These are phyloP conservation scores for Trichoplusia ni DNA, from an alignment of 1,140 invertebrate species.

Conservation along the genomic window DNA sequence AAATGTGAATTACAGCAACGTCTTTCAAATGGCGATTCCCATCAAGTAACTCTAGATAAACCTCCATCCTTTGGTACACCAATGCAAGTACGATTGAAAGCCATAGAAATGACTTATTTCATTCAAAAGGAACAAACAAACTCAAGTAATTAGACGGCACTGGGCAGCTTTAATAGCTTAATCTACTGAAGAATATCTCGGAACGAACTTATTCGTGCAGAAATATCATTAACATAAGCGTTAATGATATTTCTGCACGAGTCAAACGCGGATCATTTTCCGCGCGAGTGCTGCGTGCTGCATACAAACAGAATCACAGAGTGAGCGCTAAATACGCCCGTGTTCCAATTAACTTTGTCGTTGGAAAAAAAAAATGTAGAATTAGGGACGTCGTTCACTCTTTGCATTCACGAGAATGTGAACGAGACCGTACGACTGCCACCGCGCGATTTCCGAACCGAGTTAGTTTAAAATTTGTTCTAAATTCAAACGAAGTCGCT, in stretches of 20 bases:
- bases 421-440: constrained; percentile 28
- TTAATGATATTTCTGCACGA: too few species aligned
- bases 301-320: constrained; percentile 53
- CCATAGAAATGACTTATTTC: too few species aligned
- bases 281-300: constrained; percentile 35
- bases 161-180: not conserved
- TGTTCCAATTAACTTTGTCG: constrained; percentile 45
- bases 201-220: constrained; percentile 25
- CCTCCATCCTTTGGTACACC: too few species aligned
- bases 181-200: not conserved
- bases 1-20: too few species aligned
- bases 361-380: constrained; percentile 33
- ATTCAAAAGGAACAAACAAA: too few species aligned
- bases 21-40: too few species aligned
- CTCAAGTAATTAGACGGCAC: too few species aligned
- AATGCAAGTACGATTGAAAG: too few species aligned
- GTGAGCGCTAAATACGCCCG: constrained; percentile 42
- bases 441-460: constrained; percentile 37
- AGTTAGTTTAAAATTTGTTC: constrained; percentile 43
- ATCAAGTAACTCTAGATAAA: too few species aligned
- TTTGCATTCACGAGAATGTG: constrained; percentile 39
- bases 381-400: constrained; percentile 32
- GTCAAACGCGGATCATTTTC: constrained; percentile 48
- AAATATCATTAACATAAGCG: constrained; percentile 48
- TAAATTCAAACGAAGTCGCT: constrained; percentile 38